Evolutionary conservation across 2,797 vertebrate species (phyloP).

Genomic region (Heliangelus exortis): DNA sequence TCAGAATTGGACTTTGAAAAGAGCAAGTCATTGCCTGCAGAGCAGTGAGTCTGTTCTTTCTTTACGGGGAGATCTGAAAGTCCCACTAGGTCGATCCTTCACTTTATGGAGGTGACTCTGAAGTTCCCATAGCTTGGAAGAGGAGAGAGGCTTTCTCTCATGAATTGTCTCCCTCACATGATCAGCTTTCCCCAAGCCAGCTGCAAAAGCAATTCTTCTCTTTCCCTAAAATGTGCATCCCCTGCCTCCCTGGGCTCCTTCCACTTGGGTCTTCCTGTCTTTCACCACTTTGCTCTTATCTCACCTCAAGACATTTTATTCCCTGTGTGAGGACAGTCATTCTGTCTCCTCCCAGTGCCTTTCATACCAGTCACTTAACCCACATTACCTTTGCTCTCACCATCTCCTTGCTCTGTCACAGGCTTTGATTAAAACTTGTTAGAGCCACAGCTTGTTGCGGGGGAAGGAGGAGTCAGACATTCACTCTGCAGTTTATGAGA

Average conservation of each 20-base stretch:
- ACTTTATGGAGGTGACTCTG: not conserved
- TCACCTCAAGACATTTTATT: not conserved
- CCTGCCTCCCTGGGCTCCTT: not conserved
- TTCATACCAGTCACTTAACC: not conserved
- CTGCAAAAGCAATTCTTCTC: not conserved
- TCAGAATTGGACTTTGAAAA: conserved; percentile 53
- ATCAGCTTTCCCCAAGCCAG: not conserved
- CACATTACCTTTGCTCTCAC: not conserved
- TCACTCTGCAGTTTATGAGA: not conserved
- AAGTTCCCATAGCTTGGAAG: not conserved
- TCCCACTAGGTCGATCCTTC: not conserved
- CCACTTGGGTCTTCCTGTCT: not conserved
- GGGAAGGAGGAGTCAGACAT: not conserved
- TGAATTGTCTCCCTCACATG: conserved; percentile 33
- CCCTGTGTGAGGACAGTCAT: not conserved
- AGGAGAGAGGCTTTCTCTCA: not conserved
- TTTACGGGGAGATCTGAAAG: conserved; percentile 28
- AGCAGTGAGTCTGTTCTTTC: conserved; percentile 30
- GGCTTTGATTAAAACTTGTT: conserved; percentile 41
- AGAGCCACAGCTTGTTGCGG: not conserved
- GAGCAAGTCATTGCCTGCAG: conserved; percentile 9
- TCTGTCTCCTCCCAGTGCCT: not conserved
- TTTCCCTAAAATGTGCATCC: not conserved
- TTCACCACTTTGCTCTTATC: not conserved
- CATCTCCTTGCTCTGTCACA: not conserved